Percentiles rank a stretch among this genome's conserved stretches.
These are phyloP conservation scores for Zeugodacus cucurbitae DNA, from an alignment of 1,140 invertebrate species.

Conservation along the genomic window DNA sequence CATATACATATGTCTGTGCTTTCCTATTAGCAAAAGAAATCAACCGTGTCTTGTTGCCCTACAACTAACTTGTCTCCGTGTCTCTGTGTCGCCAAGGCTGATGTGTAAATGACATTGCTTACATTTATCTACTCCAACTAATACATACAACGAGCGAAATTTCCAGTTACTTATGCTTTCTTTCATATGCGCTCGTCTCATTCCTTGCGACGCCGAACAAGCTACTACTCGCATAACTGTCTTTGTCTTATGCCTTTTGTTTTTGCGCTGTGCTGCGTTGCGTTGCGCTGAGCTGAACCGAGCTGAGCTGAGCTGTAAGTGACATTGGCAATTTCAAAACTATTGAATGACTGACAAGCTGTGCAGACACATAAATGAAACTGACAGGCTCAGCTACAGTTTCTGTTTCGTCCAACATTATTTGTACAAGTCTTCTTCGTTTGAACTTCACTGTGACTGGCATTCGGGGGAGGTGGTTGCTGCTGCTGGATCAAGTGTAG, in stretches of 20 bases:
- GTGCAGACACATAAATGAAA: slow-evolving; percentile 64
- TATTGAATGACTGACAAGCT: slow-evolving; percentile 66
- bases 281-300: neutral
- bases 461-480: neutral
- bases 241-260: slow-evolving; percentile 30
- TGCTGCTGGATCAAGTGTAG: neutral
- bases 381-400: slow-evolving; percentile 52
- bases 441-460: neutral
- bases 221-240: neutral
- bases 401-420: slow-evolving; percentile 36
- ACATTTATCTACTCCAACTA: slow-evolving; percentile 2
- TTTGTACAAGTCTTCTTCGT: slow-evolving; percentile 2
- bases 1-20: neutral
- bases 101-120: slow-evolving; percentile 30
- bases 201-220: neutral
- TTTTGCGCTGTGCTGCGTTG: neutral
- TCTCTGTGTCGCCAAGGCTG: neutral
- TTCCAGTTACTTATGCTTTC: neutral
- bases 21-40: slow-evolving; percentile 1
- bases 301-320: slow-evolving; percentile 56
- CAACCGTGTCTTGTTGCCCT: neutral
- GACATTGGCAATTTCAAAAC: slow-evolving; percentile 66
- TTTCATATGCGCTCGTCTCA: neutral
- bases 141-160: neutral
- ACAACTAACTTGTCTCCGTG: neutral